Conservation (phyloP, 2,888 invertebrate species). For the Zhengitettix transpicula region DNA sequence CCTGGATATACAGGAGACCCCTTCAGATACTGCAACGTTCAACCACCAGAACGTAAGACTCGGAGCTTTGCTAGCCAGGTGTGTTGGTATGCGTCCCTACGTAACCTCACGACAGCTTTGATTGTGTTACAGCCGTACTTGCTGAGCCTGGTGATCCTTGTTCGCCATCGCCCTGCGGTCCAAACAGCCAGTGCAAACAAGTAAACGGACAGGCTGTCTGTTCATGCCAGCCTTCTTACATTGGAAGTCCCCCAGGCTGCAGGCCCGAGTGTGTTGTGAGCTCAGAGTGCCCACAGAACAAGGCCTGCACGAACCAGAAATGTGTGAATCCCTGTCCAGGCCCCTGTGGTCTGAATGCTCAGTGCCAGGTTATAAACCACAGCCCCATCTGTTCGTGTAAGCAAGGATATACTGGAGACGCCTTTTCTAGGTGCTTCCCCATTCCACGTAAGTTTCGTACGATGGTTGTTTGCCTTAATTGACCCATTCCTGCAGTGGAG, state of each 20-base stretch:
- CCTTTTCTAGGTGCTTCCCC: conserved; percentile 38
- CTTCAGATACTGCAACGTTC: conserved; percentile 33
- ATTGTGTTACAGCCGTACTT: background rate
- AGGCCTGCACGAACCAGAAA: conserved; percentile 49
- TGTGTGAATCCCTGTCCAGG: conserved; percentile 55
- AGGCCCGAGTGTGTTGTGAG: conserved; percentile 50
- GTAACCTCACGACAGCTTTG: background rate
- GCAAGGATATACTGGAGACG: conserved; percentile 47
- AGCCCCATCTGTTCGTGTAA: conserved; percentile 46
- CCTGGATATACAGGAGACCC: conserved; percentile 59
- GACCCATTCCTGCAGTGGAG: conserved; percentile 3
- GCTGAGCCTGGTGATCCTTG: conserved; percentile 37
- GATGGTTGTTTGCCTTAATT: background rate
- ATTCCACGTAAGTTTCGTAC: conserved; percentile 10
- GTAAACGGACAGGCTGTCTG: conserved; percentile 45
- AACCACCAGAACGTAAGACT: conserved; percentile 25
- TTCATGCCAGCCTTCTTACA: conserved; percentile 48
- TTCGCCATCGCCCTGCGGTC: conserved; percentile 47
- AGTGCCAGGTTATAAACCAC: conserved; percentile 54
- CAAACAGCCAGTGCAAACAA: conserved; percentile 41
- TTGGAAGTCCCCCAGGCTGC: conserved; percentile 51
- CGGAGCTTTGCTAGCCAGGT: background rate
- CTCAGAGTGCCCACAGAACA: conserved; percentile 42
- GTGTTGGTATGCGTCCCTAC: background rate
- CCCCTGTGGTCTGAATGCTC: conserved; percentile 50